A percentile compares a stretch with the other conserved stretches of the same genome.
Conservation (phyloP, 2,797 vertebrate species). For the Danio albolineatus region DNA sequence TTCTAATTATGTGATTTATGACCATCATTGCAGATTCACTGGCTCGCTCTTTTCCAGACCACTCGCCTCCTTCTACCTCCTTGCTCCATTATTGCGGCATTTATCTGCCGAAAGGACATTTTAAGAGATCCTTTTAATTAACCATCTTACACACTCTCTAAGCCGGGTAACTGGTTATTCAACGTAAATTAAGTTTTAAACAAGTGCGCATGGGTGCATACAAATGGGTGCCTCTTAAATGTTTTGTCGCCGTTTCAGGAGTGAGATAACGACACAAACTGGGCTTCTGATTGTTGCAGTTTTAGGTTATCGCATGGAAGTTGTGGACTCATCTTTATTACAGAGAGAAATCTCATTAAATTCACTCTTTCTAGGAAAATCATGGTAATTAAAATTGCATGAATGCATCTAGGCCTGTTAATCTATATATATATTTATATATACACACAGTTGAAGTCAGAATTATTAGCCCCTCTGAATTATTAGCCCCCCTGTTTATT, state of each 20-base stretch:
- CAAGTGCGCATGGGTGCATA: constrained; percentile 29
- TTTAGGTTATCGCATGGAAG: not conserved
- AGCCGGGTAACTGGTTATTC: constrained; percentile 50
- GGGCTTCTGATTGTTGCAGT: not conserved
- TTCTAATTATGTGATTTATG: constrained; percentile 84
- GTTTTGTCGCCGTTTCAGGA: constrained; percentile 9
- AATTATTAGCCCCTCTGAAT: too few species aligned
- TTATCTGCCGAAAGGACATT: constrained; percentile 65
- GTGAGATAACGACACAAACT: not conserved
- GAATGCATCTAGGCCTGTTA: too few species aligned
- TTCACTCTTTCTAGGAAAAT: not conserved
- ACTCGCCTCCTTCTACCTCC: constrained; percentile 53
- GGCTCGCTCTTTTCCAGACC: constrained; percentile 58
- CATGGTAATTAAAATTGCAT: constrained; percentile 35
- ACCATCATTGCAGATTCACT: constrained; percentile 71
- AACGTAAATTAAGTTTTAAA: constrained; percentile 55
- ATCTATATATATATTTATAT: too few species aligned
- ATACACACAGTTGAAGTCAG: too few species aligned
- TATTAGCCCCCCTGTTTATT: too few species aligned
- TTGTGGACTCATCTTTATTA: not conserved
- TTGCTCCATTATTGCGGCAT: constrained; percentile 63
- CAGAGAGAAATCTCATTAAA: constrained; percentile 20
- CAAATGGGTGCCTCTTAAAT: constrained; percentile 25
- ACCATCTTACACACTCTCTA: constrained; percentile 57
- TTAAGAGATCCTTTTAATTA: constrained; percentile 64